These are phyloP conservation scores for Perizoma flavofasciatum DNA, from an alignment of 2,888 invertebrate species.

Conservation along the genomic window DNA sequence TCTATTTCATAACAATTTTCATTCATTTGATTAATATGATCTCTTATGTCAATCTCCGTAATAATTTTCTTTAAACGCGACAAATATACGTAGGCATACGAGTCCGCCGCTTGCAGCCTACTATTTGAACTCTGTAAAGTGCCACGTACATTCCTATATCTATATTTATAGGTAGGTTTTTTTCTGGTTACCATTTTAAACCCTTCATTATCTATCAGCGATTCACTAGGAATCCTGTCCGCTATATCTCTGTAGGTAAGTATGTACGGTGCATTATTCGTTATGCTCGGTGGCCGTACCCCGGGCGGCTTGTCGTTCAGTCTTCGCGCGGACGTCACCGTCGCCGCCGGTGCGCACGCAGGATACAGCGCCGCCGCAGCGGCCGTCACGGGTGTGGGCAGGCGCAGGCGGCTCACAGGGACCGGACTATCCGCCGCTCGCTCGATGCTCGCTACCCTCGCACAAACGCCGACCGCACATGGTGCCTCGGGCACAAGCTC, in stretches of 20 bases:
- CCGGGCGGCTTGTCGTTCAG: not conserved
- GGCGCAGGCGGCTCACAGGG: not conserved
- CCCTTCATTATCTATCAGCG: slow-evolving; percentile 11
- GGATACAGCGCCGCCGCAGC: not conserved
- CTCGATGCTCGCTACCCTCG: not conserved
- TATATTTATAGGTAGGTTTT: slow-evolving; percentile 14
- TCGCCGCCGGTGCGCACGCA: not conserved
- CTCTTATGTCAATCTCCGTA: slow-evolving; percentile 16
- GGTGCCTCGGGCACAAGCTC: not conserved
- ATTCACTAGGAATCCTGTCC: not conserved
- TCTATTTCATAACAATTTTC: slow-evolving; percentile 22
- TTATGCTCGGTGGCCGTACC: not conserved
- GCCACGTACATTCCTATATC: slow-evolving; percentile 19
- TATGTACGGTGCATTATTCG: not conserved
- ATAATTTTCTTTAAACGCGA: slow-evolving; percentile 20
- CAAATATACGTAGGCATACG: slow-evolving; percentile 21
- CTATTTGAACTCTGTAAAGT: slow-evolving; percentile 16
- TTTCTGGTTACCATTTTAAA: slow-evolving; percentile 11
- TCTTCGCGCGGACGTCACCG: not conserved
- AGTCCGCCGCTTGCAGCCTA: slow-evolving; percentile 22
- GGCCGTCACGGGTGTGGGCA: not conserved
- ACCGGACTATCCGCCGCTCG: not conserved
- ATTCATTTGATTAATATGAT: slow-evolving; percentile 21
- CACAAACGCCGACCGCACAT: not conserved
- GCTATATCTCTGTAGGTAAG: slow-evolving; percentile 5